These are phyloP conservation scores for Cantharis flavilabris DNA, from an alignment of 2,888 invertebrate genomes.

Conservation along the genomic window DNA sequence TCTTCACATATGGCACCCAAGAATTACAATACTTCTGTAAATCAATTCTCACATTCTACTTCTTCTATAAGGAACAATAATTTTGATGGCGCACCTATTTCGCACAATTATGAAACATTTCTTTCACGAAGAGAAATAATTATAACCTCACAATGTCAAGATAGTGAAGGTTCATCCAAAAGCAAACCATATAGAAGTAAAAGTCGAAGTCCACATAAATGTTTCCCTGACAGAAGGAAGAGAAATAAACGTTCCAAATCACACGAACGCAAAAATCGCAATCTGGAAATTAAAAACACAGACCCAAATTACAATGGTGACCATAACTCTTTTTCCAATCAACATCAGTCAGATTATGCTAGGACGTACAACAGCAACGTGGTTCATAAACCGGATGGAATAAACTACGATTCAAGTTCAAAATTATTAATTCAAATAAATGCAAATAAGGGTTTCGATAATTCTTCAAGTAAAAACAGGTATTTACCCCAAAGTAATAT, in stretches of 20 bases:
- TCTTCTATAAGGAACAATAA: background rate
- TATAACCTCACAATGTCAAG: background rate
- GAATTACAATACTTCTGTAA: background rate
- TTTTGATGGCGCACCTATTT: background rate
- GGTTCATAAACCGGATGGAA: background rate
- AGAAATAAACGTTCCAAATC: background rate
- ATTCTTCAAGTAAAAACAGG: background rate
- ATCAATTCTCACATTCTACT: background rate
- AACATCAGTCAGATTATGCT: background rate
- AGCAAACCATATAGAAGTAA: background rate
- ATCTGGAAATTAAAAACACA: background rate
- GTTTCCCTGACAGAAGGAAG: background rate
- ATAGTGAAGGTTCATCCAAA: background rate
- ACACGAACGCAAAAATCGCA: background rate
- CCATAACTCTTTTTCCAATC: background rate
- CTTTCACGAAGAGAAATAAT: background rate
- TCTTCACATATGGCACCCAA: background rate
- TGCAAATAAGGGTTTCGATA: background rate
- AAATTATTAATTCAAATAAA: background rate
- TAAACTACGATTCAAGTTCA: background rate
- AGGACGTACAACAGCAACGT: background rate
- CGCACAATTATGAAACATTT: background rate
- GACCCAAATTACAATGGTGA: background rate
- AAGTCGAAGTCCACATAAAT: background rate
- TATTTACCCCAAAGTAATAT: background rate